Conservation (phyloP, 2,797 vertebrate genomes). For the Phrynocephalus forsythii region DNA sequence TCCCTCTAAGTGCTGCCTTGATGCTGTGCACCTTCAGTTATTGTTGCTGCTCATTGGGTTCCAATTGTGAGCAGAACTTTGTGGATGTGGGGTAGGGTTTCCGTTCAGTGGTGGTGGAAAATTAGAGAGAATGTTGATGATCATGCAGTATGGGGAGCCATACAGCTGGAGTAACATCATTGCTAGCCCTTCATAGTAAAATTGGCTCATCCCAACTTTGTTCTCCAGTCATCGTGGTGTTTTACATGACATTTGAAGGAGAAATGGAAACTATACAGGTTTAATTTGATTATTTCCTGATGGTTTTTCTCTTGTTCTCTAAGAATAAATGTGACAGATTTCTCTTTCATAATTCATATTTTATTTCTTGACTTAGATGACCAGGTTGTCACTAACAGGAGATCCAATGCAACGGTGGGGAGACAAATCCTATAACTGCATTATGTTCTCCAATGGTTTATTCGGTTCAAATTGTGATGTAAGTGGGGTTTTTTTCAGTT, state of each 20-base stretch:
- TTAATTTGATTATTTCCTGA: neutral
- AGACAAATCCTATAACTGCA: conserved; percentile 92
- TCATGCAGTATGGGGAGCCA: neutral
- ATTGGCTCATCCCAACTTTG: neutral
- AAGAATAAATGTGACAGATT: neutral
- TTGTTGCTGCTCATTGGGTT: too few species aligned
- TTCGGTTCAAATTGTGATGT: conserved; percentile 90
- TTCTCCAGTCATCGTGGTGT: neutral
- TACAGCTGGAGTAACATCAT: neutral
- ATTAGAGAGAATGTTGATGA: too few species aligned
- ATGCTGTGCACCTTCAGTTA: too few species aligned
- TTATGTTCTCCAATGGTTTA: conserved; percentile 88
- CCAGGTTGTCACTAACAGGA: conserved; percentile 78
- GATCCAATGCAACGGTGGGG: conserved; percentile 92
- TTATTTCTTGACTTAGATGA: conserved; percentile 77
- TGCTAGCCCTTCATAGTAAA: neutral
- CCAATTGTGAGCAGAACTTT: too few species aligned
- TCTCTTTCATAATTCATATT: neutral
- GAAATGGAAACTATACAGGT: neutral
- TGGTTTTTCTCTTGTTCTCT: neutral
- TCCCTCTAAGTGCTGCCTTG: too few species aligned
- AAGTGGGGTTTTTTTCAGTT: conserved; percentile 66
- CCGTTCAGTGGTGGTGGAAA: too few species aligned
- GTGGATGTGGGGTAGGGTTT: too few species aligned
- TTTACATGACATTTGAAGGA: neutral